Evolutionary conservation across 2,113 vertebrate species (phyloP).

Genomic region (Platichthys flesus): DNA sequence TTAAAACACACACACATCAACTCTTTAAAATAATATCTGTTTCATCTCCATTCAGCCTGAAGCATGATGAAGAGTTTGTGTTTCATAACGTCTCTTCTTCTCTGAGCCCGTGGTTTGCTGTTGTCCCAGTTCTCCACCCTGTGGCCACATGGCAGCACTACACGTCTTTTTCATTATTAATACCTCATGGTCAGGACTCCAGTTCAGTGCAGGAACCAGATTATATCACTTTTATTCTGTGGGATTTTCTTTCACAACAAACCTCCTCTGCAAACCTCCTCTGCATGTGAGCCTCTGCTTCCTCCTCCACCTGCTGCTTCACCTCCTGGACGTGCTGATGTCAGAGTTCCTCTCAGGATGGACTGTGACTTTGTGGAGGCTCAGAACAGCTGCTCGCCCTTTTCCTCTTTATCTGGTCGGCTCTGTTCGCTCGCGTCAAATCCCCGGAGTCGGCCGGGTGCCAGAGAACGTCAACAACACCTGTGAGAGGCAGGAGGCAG

Average conservation of each 20-base stretch:
- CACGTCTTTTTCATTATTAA: conserved; percentile 8
- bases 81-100: neutral
- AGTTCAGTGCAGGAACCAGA: neutral
- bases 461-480: conserved; percentile 58
- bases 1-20: no score
- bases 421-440: conserved; percentile 56
- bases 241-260: neutral
- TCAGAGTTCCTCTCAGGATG: neutral
- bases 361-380: conserved; percentile 5
- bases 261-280: conserved; percentile 42
- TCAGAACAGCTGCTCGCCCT: conserved; percentile 21
- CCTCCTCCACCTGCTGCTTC: conserved; percentile 8
- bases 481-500: conserved; percentile 32
- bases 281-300: conserved; percentile 31
- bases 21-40: no score
- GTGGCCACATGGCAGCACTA: conserved; percentile 59
- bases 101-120: neutral
- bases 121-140: conserved; percentile 59
- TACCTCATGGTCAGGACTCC: neutral
- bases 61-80: no score
- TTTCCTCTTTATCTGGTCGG: conserved; percentile 44
- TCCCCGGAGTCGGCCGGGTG: conserved; percentile 52
- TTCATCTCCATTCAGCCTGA: no score
- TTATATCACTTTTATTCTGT: no score
- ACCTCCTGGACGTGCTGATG: neutral